Conservation (phyloP, 1,140 invertebrate genomes). For the Anastrepha ludens region DNA sequence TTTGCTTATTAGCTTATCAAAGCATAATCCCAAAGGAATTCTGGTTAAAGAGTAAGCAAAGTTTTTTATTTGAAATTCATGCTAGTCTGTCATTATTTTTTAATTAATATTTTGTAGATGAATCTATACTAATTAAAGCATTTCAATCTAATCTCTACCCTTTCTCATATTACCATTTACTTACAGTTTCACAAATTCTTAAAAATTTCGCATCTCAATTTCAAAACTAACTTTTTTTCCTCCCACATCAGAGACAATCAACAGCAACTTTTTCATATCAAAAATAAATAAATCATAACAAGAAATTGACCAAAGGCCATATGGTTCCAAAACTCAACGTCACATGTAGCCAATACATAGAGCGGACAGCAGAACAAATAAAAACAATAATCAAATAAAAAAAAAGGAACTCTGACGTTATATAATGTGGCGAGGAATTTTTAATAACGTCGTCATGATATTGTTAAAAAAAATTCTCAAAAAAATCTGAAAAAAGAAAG, state of each 20-base stretch:
- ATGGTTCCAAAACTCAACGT: neutral
- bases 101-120: too few species aligned
- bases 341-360: neutral
- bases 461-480: neutral
- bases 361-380: neutral
- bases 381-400: neutral
- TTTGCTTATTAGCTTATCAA: too few species aligned
- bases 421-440: neutral
- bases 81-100: too few species aligned
- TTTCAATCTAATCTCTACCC: too few species aligned
- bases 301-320: neutral
- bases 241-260: neutral
- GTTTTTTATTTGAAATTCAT: too few species aligned
- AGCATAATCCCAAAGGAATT: too few species aligned
- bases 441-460: slow-evolving; percentile 19
- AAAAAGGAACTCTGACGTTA: neutral
- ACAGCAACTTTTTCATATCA: neutral
- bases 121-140: too few species aligned
- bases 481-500: neutral
- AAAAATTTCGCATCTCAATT: too few species aligned
- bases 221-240: neutral
- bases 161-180: too few species aligned
- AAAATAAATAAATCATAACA: neutral
- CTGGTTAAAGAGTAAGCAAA: too few species aligned
- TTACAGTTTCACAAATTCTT: too few species aligned